Conservation (phyloP, 2,888 invertebrate species). For the Nycteola revayana region DNA sequence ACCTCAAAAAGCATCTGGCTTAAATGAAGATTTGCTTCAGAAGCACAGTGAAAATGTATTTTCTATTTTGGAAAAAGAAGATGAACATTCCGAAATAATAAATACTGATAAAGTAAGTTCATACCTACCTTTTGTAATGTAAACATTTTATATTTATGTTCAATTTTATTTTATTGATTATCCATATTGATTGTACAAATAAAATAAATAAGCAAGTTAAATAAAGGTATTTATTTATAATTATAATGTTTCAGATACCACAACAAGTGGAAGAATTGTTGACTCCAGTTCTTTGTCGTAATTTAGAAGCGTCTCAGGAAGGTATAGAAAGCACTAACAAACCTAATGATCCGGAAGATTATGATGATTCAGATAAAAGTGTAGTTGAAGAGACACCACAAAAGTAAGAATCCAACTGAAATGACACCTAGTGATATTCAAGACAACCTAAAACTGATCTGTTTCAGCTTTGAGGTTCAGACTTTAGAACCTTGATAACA, state of each 20-base stretch:
- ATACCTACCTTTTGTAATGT: no score
- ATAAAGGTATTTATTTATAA: no score
- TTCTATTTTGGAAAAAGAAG: constrained; percentile 53
- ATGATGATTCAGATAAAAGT: constrained; percentile 62
- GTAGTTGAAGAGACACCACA: constrained; percentile 77
- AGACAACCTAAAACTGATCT: no score
- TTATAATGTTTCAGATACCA: constrained; percentile 27
- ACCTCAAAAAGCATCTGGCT: constrained; percentile 16
- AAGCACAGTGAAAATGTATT: constrained; percentile 69
- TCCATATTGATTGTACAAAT: no score
- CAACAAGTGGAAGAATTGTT: constrained; percentile 42
- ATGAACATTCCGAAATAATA: constrained; percentile 27
- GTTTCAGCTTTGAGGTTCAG: no score
- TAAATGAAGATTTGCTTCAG: constrained; percentile 31
- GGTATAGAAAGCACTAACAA: constrained; percentile 15
- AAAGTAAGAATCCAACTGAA: constrained; percentile 50
- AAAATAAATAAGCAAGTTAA: no score
- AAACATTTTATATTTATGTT: no score
- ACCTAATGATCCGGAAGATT: constrained; percentile 37
- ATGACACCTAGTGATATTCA: no score
- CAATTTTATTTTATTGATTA: no score
- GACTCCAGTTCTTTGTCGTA: constrained; percentile 45
- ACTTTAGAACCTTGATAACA: no score
- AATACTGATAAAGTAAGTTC: constrained; percentile 40
- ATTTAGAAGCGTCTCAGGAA: constrained; percentile 31